These are phyloP conservation scores for Emydocephalus ijimae DNA, from an alignment of 2,113 vertebrate species.

Conservation along the genomic window DNA sequence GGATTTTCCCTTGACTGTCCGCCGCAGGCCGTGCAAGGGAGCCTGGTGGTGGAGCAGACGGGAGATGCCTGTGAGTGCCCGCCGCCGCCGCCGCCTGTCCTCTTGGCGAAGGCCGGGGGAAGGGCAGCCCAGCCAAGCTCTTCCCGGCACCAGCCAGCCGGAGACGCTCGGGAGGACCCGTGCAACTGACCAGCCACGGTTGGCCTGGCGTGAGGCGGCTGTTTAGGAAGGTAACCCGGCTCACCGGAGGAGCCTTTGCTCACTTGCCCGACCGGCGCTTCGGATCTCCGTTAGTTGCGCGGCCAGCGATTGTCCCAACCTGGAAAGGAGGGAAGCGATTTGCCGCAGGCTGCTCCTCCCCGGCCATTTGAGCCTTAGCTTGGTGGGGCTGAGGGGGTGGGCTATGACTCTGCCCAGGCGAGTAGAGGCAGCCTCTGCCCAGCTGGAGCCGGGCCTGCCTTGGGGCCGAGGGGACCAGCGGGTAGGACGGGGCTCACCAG, in stretches of 20 bases:
- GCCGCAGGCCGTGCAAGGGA: conserved; percentile 80
- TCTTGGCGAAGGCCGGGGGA: too few species aligned
- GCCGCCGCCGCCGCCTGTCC: too few species aligned
- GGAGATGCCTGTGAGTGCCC: conserved; percentile 74
- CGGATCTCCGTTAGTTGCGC: not conserved
- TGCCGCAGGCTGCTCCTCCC: not conserved
- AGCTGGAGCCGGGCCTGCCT: fast-evolving
- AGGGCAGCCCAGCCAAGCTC: too few species aligned
- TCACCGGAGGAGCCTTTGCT: not conserved
- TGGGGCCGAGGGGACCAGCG: not conserved
- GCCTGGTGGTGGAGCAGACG: conserved; percentile 61
- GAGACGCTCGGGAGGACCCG: not conserved
- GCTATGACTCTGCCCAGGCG: too few species aligned
- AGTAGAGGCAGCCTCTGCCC: too few species aligned
- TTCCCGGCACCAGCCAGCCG: too few species aligned
- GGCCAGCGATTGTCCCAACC: too few species aligned
- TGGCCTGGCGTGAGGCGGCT: too few species aligned
- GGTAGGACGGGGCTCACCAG: not conserved
- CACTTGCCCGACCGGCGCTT: not conserved
- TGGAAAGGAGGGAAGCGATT: not conserved
- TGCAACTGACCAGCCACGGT: too few species aligned
- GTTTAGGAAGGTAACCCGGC: too few species aligned
- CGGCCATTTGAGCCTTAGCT: not conserved
- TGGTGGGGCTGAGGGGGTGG: not conserved
- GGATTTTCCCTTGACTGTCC: conserved; percentile 64